A percentile compares a stretch with the other conserved stretches of the same genome.
Evolutionary conservation across 2,888 invertebrate species (phyloP).

Genomic region (Clunio marinus): DNA sequence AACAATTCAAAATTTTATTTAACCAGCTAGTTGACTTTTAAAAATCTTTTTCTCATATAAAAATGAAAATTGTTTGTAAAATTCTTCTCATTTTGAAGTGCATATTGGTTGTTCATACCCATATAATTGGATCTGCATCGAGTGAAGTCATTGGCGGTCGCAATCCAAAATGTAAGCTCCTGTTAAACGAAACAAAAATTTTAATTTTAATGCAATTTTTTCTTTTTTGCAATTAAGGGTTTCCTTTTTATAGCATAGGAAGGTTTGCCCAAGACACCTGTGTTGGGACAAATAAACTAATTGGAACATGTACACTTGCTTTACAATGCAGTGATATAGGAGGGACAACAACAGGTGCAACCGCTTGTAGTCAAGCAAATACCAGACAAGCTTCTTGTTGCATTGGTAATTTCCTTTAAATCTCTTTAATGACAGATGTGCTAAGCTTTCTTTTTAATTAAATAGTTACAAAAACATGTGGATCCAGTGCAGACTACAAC

Average conservation of each 20-base stretch:
- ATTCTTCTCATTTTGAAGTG: too few species aligned
- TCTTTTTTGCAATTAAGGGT: conserved; percentile 54
- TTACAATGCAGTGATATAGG: conserved; percentile 67
- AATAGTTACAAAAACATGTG: conserved; percentile 73
- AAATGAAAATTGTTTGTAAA: too few species aligned
- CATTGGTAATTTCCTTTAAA: conserved; percentile 58
- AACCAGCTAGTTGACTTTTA: too few species aligned
- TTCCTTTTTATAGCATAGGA: conserved; percentile 70
- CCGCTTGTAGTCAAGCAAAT: neutral
- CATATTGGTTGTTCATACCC: too few species aligned
- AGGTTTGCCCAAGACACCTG: conserved; percentile 71
- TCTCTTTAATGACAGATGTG: conserved; percentile 42
- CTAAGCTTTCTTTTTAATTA: too few species aligned
- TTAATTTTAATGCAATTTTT: neutral
- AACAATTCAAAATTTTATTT: too few species aligned
- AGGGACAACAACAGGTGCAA: conserved; percentile 65
- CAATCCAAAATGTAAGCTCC: too few species aligned
- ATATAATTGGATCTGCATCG: too few species aligned
- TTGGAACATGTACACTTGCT: conserved; percentile 73
- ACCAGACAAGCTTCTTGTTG: conserved; percentile 71
- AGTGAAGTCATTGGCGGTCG: too few species aligned
- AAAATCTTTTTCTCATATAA: too few species aligned
- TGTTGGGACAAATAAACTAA: conserved; percentile 59
- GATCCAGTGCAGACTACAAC: conserved; percentile 65
- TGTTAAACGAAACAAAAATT: conserved; percentile 28